These are phyloP conservation scores for Drosophila gunungcola DNA, from an alignment of 1,140 invertebrate genomes.

Conservation along the genomic window DNA sequence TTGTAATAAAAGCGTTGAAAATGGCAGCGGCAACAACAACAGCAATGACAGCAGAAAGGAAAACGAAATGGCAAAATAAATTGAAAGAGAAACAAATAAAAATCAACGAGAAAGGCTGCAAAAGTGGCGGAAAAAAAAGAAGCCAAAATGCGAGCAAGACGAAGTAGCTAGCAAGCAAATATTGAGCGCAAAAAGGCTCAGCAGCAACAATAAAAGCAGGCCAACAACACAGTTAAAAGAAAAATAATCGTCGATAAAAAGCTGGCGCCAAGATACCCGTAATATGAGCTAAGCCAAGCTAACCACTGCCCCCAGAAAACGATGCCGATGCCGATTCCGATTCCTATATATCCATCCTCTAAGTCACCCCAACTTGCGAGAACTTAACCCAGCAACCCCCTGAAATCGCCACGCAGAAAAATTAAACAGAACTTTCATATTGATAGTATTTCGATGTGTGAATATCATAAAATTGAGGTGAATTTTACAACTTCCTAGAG, in stretches of 20 bases:
- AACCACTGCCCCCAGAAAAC: slow-evolving; percentile 65
- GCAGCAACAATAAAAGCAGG: slow-evolving; percentile 48
- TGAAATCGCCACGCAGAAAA: too few species aligned
- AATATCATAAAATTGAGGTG: too few species aligned
- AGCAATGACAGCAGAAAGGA: slow-evolving; percentile 82
- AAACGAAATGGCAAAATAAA: slow-evolving; percentile 83
- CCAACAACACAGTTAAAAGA: slow-evolving; percentile 52
- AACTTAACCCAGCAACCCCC: slow-evolving; percentile 5
- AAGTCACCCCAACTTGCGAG: not conserved
- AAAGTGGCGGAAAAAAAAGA: slow-evolving; percentile 78
- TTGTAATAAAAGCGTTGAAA: slow-evolving; percentile 83
- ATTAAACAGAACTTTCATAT: too few species aligned
- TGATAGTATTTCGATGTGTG: too few species aligned
- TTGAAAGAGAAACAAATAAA: slow-evolving; percentile 83
- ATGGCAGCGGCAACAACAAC: slow-evolving; percentile 74
- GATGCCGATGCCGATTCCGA: slow-evolving; percentile 23
- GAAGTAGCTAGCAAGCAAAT: slow-evolving; percentile 68
- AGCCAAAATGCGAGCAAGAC: slow-evolving; percentile 34
- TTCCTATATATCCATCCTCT: slow-evolving; percentile 9
- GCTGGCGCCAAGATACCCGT: slow-evolving; percentile 82
- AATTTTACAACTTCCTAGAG: too few species aligned
- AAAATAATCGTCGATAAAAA: slow-evolving; percentile 83
- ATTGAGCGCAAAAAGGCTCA: slow-evolving; percentile 72
- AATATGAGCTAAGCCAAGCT: slow-evolving; percentile 83
- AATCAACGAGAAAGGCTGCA: slow-evolving; percentile 82